Base-by-base conservation (phyloP, 37 sponge, comb jelly and placozoan genomes). In the Chondrosia reniformis region DNA sequence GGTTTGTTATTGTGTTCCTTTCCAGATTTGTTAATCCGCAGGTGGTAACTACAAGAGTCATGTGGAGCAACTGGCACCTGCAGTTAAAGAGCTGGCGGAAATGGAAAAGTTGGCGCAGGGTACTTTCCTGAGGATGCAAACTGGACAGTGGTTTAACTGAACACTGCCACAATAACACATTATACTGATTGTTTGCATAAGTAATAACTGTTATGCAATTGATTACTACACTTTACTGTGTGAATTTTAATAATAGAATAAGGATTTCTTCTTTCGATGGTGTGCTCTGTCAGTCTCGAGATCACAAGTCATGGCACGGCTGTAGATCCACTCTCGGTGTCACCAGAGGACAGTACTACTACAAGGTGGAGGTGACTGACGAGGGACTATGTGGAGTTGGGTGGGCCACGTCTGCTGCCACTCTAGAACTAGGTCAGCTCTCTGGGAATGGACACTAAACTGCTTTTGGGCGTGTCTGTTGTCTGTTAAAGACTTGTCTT, bases 311-410 rank as follows among this genome's bases (percentile, higher is more conserved):
- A 52, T 95, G 95, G 95, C 83, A 91, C 30, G 95, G 95, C 10
- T 91, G 87, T 33, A 63, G 95, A 7, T 72, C 92, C 42, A 83
- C 86, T 27, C 34, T 63, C 33, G 95, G 95, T 0, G 87, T 91
- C 43, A 61, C 46, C 37, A 63, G 33, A 44, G 96, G 96, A 58
- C 80, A 81, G 62, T 30, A 78, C 74, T 97, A 97, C 77, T 97
- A 84, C 64, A 94, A 97, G 57, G 88, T 92, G 39, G 89, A 86
- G 5, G 92, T 97, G 34, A 94, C 98, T 10, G 98, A 97, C 65
- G 95, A 97, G 42, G 98, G 98, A 33, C 71, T 97, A 79, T 97
- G 98, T 79, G 66, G 98, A 46, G 80, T 97, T 39, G 98, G 98
- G 8, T 97, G 95, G 89, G 76, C 94, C 31, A 93, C 94, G 21